phyloP scores from a whole-genome alignment of 2,113 vertebrate genomes.

The Orycteropus afer region DNA sequence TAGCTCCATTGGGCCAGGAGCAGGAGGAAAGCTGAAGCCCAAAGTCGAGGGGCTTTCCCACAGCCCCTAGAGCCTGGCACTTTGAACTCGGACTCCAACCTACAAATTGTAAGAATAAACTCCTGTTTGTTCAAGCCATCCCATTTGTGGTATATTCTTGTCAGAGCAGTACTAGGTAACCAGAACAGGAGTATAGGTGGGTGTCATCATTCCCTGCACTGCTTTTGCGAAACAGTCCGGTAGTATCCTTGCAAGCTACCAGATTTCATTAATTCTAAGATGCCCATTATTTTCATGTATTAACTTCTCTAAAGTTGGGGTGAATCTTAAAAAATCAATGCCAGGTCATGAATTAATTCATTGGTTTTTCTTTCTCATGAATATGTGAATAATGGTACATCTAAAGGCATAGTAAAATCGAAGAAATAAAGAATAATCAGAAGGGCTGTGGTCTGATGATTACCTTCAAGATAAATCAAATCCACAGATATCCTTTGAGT shows the following conservation, averaged over 20 bases:
- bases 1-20: too few species aligned
- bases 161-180: too few species aligned
- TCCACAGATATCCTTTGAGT: not conserved
- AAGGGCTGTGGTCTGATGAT: not conserved
- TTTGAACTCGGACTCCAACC: too few species aligned
- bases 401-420: not conserved
- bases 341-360: not conserved
- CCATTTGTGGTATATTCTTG: too few species aligned
- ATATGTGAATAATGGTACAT: not conserved
- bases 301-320: not conserved
- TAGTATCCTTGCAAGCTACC: not conserved
- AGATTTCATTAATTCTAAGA: not conserved
- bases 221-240: not conserved
- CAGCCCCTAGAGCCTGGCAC: too few species aligned
- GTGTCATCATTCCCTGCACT: not conserved
- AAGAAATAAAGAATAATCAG: not conserved
- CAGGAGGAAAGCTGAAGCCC: too few species aligned
- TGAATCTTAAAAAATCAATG: not conserved
- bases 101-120: too few species aligned
- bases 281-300: not conserved
- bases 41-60: too few species aligned
- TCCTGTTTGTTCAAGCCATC: too few species aligned
- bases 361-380: not conserved
- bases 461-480: not conserved
- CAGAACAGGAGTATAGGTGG: too few species aligned